Conservation (phyloP, 1,140 invertebrate species). For the Mylabris phalerata region DNA sequence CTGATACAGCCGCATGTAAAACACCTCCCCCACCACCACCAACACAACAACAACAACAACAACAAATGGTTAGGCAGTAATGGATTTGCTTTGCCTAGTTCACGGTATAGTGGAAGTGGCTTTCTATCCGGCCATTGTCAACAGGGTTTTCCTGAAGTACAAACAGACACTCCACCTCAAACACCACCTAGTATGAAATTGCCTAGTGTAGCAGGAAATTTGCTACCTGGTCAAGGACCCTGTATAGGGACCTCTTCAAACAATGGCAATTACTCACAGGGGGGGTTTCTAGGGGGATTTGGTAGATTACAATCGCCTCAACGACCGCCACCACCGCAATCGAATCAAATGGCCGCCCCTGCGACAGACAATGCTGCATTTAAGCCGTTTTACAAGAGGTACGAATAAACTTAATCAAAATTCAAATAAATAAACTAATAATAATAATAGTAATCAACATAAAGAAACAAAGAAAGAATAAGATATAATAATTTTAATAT, state of each 20-base stretch:
- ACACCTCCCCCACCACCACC: constrained; percentile 70
- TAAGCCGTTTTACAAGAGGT: constrained; percentile 86
- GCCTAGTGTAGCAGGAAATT: constrained; percentile 59
- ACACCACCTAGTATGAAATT: constrained; percentile 88
- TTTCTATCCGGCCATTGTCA: constrained; percentile 41
- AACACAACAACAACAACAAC: constrained; percentile 48
- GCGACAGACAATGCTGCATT: constrained; percentile 61
- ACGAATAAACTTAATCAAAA: constrained; percentile 1
- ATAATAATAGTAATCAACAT: neutral
- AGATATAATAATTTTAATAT: neutral
- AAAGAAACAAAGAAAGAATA: neutral
- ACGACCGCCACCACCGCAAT: constrained; percentile 46
- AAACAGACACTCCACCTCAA: constrained; percentile 86
- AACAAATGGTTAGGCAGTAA: constrained; percentile 43
- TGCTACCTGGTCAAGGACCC: constrained; percentile 47
- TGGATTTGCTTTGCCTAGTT: constrained; percentile 42
- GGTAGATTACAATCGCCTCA: constrained; percentile 46
- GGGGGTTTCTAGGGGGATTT: constrained; percentile 41
- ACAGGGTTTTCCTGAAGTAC: constrained; percentile 73
- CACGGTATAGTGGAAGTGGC: constrained; percentile 38
- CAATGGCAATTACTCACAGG: constrained; percentile 31
- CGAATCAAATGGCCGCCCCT: constrained; percentile 52
- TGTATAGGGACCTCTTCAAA: constrained; percentile 30
- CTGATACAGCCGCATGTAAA: constrained; percentile 94
- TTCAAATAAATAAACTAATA: neutral